These are phyloP conservation scores for Phymatocera aterrima DNA, from an alignment of 2,888 invertebrate species.

Conservation along the genomic window DNA sequence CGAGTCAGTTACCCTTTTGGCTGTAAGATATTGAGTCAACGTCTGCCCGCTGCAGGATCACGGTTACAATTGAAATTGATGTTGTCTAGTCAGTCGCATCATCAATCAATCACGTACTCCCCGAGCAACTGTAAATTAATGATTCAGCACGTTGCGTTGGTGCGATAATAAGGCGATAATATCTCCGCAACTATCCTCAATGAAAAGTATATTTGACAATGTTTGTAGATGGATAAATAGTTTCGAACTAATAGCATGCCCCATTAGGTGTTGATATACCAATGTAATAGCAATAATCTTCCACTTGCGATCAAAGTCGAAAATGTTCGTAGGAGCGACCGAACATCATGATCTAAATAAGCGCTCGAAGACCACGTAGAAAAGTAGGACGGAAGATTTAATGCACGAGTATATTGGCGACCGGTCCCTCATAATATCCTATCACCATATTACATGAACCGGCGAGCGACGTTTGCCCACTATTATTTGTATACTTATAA, in stretches of 20 bases:
- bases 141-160: conserved; percentile 37
- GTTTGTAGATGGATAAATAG: conserved; percentile 30
- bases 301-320: background rate
- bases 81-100: conserved; percentile 38
- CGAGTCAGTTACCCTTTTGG: conserved; percentile 14
- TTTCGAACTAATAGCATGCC: background rate
- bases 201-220: conserved; percentile 37
- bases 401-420: background rate
- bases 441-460: background rate
- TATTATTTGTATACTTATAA: background rate
- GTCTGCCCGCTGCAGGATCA: conserved; percentile 22
- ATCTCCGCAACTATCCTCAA: conserved; percentile 33
- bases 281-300: background rate
- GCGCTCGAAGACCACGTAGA: background rate
- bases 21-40: background rate
- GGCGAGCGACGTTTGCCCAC: background rate
- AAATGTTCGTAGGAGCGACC: background rate
- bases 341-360: background rate
- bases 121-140: conserved; percentile 40
- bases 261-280: conserved; percentile 2
- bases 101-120: conserved; percentile 36
- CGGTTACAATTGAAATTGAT: conserved; percentile 45
- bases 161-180: conserved; percentile 43
- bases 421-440: background rate
- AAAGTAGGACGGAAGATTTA: background rate